phyloP scores from a whole-genome alignment of 2,888 invertebrate genomes.

The Drosophila quinaria region DNA sequence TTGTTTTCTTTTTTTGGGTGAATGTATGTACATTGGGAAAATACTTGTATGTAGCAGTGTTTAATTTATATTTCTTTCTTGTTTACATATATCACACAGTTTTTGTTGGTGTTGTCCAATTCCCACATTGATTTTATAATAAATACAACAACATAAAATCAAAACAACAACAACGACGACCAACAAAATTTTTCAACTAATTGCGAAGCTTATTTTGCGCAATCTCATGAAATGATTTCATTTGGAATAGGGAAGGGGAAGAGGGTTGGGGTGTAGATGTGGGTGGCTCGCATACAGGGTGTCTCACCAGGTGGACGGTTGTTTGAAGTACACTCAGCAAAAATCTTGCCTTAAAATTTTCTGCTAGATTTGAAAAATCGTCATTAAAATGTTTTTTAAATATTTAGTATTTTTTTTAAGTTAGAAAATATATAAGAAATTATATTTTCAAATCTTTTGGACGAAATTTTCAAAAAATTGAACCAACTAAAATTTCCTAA shows the following conservation, averaged over 20 bases:
- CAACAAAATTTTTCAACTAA: constrained; percentile 71
- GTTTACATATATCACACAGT: constrained; percentile 78
- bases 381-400: not conserved
- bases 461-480: no score
- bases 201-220: constrained; percentile 73
- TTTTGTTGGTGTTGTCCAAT: constrained; percentile 43
- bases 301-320: constrained; percentile 66
- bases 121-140: constrained; percentile 58
- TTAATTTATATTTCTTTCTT: constrained; percentile 50
- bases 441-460: no score
- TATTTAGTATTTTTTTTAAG: no score
- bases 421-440: no score
- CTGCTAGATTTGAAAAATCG: not conserved
- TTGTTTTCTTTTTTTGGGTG: constrained; percentile 16
- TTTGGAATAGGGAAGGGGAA: not conserved
- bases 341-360: not conserved
- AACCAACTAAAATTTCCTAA: no score
- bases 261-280: constrained; percentile 13
- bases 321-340: constrained; percentile 26
- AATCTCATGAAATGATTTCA: constrained; percentile 51
- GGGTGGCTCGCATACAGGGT: constrained; percentile 46
- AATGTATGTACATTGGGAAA: constrained; percentile 46
- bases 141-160: constrained; percentile 44
- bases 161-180: constrained; percentile 46
- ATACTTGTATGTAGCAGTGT: constrained; percentile 62